phyloP scores from a whole-genome alignment of 2,113 vertebrate genomes.

The Pluvialis apricaria region DNA sequence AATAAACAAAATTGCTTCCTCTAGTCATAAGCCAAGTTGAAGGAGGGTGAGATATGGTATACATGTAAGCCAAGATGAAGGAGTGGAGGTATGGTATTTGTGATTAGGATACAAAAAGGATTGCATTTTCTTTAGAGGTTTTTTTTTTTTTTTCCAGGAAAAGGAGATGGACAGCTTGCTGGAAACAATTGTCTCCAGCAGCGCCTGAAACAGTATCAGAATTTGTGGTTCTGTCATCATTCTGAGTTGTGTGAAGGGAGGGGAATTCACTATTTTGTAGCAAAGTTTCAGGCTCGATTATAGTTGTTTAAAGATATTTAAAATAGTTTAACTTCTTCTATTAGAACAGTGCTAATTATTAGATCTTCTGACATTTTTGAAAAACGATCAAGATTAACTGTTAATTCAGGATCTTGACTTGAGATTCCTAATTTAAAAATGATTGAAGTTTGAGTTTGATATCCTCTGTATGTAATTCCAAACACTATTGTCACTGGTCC shows the following conservation, averaged over 20 bases:
- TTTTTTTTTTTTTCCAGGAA: neutral
- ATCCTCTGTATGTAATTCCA: neutral
- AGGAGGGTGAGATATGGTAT: too few species aligned
- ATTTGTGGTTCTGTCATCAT: neutral
- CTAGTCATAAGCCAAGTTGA: neutral
- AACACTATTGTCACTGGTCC: fast-evolving
- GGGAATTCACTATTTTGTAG: neutral
- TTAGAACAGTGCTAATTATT: neutral
- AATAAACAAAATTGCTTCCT: neutral
- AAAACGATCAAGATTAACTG: neutral
- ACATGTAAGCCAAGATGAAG: neutral
- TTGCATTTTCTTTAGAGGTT: neutral
- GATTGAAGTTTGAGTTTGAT: neutral
- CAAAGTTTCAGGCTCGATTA: neutral
- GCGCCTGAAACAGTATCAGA: neutral
- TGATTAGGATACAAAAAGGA: neutral
- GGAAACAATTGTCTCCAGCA: neutral
- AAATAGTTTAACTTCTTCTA: neutral
- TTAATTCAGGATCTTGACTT: neutral
- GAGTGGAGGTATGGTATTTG: neutral
- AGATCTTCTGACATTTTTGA: neutral
- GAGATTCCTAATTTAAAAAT: neutral
- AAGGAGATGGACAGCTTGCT: neutral
- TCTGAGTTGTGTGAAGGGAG: neutral
- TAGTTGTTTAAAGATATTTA: neutral